phyloP scores from a whole-genome alignment of 2,113 vertebrate genomes.

The Pholis gunnellus region DNA sequence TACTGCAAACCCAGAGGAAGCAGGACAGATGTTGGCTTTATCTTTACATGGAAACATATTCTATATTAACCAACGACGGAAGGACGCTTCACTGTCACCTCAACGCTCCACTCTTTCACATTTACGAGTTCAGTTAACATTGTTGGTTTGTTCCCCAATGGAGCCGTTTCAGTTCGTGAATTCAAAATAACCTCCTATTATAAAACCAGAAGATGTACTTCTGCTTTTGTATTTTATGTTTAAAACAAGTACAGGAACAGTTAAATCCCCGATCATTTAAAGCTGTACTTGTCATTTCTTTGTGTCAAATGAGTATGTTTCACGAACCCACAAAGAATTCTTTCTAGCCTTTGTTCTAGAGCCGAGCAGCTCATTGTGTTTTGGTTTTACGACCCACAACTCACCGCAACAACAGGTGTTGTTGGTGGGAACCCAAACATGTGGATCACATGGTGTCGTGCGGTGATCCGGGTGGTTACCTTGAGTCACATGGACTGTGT shows the following conservation, averaged over 20 bases:
- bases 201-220: background rate
- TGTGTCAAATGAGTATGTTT: background rate
- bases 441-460: background rate
- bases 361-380: no score
- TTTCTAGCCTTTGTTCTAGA: no score
- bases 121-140: background rate
- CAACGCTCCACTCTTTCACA: background rate
- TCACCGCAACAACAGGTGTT: background rate
- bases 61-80: background rate
- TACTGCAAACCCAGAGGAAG: constrained; percentile 79
- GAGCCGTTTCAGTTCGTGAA: background rate
- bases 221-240: background rate
- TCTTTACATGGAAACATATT: background rate
- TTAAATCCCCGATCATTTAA: background rate
- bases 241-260: background rate
- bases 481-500: constrained; percentile 13
- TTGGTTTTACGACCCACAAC: no score
- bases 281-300: background rate
- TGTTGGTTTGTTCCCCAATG: background rate
- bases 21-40: background rate
- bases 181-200: background rate
- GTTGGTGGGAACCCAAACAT: background rate
- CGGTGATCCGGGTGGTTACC: background rate
- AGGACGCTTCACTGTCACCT: background rate
- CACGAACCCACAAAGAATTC: no score